Evolutionary conservation across 2,113 vertebrate species (phyloP).

Genomic region (Gambusia holbrooki): DNA sequence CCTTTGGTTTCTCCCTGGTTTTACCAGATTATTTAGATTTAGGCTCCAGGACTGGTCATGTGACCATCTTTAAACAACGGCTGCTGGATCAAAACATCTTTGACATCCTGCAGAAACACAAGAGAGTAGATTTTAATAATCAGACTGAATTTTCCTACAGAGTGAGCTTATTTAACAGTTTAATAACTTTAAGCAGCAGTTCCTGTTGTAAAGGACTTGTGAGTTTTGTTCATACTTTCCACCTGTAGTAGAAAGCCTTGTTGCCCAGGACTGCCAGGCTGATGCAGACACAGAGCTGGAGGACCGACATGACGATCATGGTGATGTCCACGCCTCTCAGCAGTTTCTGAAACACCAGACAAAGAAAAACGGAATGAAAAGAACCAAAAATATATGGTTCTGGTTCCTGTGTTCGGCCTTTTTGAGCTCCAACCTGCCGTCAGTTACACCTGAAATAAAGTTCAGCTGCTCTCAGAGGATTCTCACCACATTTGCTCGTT

Average conservation of each 20-base stretch:
- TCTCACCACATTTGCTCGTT: no score
- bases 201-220: not conserved
- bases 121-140: not conserved
- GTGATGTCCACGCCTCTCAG: slow-evolving; percentile 37
- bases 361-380: not conserved
- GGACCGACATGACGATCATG: slow-evolving; percentile 47
- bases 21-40: not conserved
- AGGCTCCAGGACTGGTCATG: slow-evolving; percentile 18
- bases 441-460: no score
- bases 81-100: slow-evolving; percentile 30
- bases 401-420: no score
- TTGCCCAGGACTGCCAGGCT: slow-evolving; percentile 43
- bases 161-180: no score
- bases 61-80: slow-evolving; percentile 34
- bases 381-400: no score
- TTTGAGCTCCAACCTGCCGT: no score
- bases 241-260: slow-evolving; percentile 28
- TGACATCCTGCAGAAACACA: slow-evolving; percentile 37
- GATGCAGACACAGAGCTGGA: slow-evolving; percentile 63
- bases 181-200: not conserved
- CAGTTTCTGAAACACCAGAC: slow-evolving; percentile 37
- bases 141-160: not conserved
- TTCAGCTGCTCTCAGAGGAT: no score
- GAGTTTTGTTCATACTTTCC: slow-evolving; percentile 10
- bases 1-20: not conserved